A percentile compares a stretch with the other conserved stretches of the same genome.
These are phyloP conservation scores for Drosophila quadrilineata DNA, from an alignment of 1,140 invertebrate species.

Conservation along the genomic window DNA sequence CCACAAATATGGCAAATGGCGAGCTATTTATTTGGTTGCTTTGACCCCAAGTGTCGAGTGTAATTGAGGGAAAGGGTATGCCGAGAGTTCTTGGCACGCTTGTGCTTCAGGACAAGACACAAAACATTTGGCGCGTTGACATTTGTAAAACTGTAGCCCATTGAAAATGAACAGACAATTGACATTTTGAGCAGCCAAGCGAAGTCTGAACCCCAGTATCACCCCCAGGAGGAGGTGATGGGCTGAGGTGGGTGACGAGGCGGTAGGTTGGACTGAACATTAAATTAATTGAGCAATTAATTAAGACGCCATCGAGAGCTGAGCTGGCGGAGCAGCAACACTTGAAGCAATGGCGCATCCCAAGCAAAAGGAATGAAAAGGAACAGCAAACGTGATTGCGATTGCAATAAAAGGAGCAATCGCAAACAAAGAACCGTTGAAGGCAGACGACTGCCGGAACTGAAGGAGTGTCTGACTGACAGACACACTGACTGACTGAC, in stretches of 20 bases:
- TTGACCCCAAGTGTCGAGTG: constrained; percentile 34
- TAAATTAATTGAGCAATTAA: constrained; percentile 80
- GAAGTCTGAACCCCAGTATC: constrained; percentile 6
- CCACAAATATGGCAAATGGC: constrained; percentile 38
- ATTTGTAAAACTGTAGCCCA: constrained; percentile 54
- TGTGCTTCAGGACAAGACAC: neutral
- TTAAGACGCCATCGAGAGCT: constrained; percentile 77
- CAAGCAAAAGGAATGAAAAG: constrained; percentile 3
- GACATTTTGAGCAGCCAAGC: constrained; percentile 56
- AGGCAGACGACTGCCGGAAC: constrained; percentile 50
- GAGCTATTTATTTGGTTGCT: constrained; percentile 53
- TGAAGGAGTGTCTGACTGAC: constrained; percentile 17
- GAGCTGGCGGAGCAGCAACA: constrained; percentile 40
- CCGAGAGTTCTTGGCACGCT: constrained; percentile 7
- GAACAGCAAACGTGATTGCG: constrained; percentile 18
- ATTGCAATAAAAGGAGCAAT: constrained; percentile 50
- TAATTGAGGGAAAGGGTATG: constrained; percentile 10
- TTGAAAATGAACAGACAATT: constrained; percentile 60
- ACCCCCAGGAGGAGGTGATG: neutral
- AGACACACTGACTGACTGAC: constrained; percentile 14
- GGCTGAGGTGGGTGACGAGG: neutral
- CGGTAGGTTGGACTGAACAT: constrained; percentile 61
- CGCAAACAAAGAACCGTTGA: constrained; percentile 67
- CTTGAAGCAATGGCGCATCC: constrained; percentile 16
- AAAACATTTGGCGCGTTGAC: constrained; percentile 53